Conservation (phyloP, 2,113 vertebrate species). For the Physeter macrocephalus region DNA sequence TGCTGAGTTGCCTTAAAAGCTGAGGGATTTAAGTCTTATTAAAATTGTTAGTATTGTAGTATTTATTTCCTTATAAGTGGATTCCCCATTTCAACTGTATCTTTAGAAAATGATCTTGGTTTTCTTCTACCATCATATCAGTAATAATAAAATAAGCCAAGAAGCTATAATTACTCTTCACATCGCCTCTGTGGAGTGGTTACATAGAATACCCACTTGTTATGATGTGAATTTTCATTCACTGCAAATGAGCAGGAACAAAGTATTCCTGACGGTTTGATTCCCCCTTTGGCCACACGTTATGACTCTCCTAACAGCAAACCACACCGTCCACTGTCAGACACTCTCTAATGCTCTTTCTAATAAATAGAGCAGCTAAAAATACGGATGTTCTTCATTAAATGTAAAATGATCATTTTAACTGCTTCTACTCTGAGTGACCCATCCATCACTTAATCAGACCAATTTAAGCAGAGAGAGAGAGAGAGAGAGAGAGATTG, state of each 20-base stretch:
- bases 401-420: conserved; percentile 54
- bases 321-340: not conserved
- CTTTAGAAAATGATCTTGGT: conserved; percentile 38
- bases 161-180: conserved; percentile 44
- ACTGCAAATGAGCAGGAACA: not conserved
- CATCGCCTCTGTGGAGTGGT: conserved; percentile 3
- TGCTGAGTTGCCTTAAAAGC: not conserved
- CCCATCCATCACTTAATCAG: not conserved
- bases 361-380: conserved; percentile 31
- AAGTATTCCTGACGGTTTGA: not conserved
- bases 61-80: conserved; percentile 21
- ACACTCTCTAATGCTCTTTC: not conserved
- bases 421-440: conserved; percentile 12
- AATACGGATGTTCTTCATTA: conserved; percentile 55
- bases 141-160: conserved; percentile 38
- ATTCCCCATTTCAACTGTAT: conserved; percentile 19
- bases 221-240: conserved; percentile 32
- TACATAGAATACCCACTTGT: conserved; percentile 1
- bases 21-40: not conserved
- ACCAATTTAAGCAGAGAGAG: not conserved
- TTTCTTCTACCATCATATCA: conserved; percentile 11
- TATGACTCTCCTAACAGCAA: not conserved
- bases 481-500: not conserved
- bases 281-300: not conserved
- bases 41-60: not conserved